Conservation (phyloP, 2,797 vertebrate genomes). For the Loriculus beryllinus region DNA sequence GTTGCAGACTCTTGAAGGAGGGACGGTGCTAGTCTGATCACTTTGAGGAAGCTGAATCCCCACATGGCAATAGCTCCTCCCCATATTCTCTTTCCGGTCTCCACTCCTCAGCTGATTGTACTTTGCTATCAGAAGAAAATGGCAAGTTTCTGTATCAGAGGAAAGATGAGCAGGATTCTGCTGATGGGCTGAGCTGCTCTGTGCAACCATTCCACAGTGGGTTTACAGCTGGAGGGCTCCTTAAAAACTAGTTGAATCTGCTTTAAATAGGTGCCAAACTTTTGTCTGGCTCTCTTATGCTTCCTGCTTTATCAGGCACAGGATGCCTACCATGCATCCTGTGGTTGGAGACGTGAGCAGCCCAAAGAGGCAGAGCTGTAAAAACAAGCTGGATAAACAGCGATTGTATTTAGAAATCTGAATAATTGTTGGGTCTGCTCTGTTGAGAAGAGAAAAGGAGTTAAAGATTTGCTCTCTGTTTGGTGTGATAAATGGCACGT, state of each 20-base stretch:
- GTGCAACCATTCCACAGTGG: not conserved
- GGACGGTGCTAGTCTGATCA: not conserved
- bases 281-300: not conserved
- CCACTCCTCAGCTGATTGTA: not conserved
- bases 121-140: not conserved
- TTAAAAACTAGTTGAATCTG: not conserved
- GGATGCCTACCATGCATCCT: not conserved
- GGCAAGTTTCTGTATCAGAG: not conserved
- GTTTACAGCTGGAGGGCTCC: not conserved
- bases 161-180: not conserved
- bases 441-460: conserved; percentile 51
- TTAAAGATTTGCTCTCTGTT: conserved; percentile 65
- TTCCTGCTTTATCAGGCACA: not conserved
- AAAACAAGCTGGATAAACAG: conserved; percentile 39
- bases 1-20: not conserved
- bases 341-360: not conserved
- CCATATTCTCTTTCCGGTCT: not conserved
- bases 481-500: conserved; percentile 71
- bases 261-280: not conserved
- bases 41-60: not conserved
- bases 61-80: not conserved
- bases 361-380: conserved; percentile 11
- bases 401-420: conserved; percentile 44
- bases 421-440: conserved; percentile 43
- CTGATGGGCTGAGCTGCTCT: not conserved